Conservation (phyloP, 2,113 vertebrate genomes). For the Dromiciops gliroides region DNA sequence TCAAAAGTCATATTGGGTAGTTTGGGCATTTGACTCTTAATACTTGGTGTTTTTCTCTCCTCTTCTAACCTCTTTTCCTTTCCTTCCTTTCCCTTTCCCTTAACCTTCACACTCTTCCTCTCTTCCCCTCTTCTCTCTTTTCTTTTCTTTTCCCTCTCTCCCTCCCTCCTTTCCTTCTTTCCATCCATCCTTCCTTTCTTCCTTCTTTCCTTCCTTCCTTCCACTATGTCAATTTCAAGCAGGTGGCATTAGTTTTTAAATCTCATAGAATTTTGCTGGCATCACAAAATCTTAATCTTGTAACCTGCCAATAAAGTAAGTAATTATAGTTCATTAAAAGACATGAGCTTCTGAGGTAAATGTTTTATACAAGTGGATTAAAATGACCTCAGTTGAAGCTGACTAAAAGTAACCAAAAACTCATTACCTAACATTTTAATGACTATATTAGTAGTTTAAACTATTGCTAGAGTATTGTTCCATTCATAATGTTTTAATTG, state of each 20-base stretch:
- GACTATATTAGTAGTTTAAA: constrained; percentile 9
- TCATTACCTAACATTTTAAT: background rate
- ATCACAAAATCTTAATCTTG: background rate
- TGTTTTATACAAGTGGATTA: constrained; percentile 1
- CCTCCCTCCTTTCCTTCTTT: too few relatives aligned
- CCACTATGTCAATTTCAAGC: background rate
- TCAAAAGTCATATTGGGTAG: background rate
- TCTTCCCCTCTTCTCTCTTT: background rate
- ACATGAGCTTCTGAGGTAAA: constrained; percentile 23
- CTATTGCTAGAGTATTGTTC: background rate
- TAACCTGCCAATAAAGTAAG: background rate
- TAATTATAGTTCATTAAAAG: constrained; percentile 14
- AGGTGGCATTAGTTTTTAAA: background rate
- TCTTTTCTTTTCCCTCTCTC: too few relatives aligned
- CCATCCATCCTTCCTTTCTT: background rate
- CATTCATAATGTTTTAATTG: constrained; percentile 14
- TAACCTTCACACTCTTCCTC: background rate
- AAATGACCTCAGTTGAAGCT: constrained; percentile 2
- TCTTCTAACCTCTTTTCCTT: background rate
- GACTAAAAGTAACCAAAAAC: background rate
- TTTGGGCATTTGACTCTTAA: background rate
- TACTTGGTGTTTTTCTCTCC: background rate
- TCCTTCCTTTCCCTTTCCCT: background rate
- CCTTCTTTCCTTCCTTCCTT: background rate
- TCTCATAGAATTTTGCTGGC: background rate